Base-by-base conservation (phyloP, 92 coral and sea anemone species). In the Phenganax subtilis region DNA sequence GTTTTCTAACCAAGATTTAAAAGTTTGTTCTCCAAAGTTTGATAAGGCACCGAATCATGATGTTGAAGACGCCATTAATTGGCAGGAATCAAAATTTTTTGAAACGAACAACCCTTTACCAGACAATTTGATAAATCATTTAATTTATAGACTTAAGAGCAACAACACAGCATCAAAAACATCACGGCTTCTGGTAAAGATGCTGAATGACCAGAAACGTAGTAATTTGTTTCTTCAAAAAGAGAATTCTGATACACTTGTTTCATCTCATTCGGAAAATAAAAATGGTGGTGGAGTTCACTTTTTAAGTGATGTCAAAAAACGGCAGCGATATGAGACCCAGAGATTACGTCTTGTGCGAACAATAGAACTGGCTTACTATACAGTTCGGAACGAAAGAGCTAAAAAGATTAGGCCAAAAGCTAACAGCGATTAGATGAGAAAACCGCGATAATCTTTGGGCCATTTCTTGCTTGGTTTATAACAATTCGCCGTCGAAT, bases 341-440 rank as follows among this genome's bases (percentile, higher is more conserved):
- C 72, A 65, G 60, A 58, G 83, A 15, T 60, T 79, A 61, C 83
- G 83, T n/a, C 57, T 79, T 73, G 53, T 62, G 83, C 83, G 83
- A 47, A 79, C 83, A 62, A 55, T 79, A 44, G 59, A 62, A 62
- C 51, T 79, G 30, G 83, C 74, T 12, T 79, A 65, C 29, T 72
- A 79, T 54, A 79, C 16, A 7, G 51, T 79, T 65, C 65, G 57
- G 83, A 65, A 51, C 16, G 74, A 79, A 25, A 67, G 83, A 51
- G 58, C 17, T 79, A 63, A 52, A 54, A 62, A 64, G 74, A 28
- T 79, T 64, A 57, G 69, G 6, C 29, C n/a, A 16, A 69, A 30
- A 28, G 73, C 73, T 68, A 29, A 68, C 7, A 0, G 16, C 54
- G 73, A 68, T 68, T 68, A 68, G 47, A 51, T 30, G 52, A 17